Evolutionary conservation across 2,797 vertebrate species (phyloP), one percentile per base, ranked within the genome.

Genomic region (Calcarius lapponicus): DNA sequence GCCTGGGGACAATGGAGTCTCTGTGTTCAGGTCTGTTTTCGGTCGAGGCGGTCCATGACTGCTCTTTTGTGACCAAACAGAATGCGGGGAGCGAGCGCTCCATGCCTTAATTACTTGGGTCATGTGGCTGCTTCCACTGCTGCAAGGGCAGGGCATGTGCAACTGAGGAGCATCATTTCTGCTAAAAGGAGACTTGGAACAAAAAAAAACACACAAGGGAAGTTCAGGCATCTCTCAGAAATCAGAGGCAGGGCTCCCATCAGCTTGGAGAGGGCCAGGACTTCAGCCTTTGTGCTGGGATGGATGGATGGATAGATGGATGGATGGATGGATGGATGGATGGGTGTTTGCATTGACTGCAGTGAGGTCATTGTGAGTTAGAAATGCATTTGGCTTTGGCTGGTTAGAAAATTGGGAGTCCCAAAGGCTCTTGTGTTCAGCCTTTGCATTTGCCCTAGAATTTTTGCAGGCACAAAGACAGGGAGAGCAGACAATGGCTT

Each of bases 51-150:
- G 92, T 70, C 69, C 88, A 97, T 94, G 95, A 97, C 97, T 96
- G 94, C 93, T 96, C 97, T 97, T 98, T 98, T 97, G 97, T 97
- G 96, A 97, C 88, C 91, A 88, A 92, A 93, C 67, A 97, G 93
- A 97, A 96, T 92, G 96, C 6, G 11, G 95, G 95, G 91, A 90
- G 80, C 65, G 88, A 93, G 92, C 5, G 0, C 88, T 95, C 1
- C 4, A 57, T 76, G 85, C 93, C 89, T 97, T 97, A 97, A 97
- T 97, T 97, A 86, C 84, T 67, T 47, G 69, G 74, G 73, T 97
- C 97, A 97, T 81, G 79, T 91, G 97, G 82, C 93, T 62, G 40
- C 90, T 70, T 80, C 28, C 1, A 31, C 92, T 91, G 88, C 88
- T 93, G 93, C 25, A 84, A 96, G 91, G 83, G 71, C 74, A 79